Evolutionary conservation across 2,888 invertebrate species (phyloP), one percentile per base, ranked within the genome.

Genomic region (Graphium colonna): DNA sequence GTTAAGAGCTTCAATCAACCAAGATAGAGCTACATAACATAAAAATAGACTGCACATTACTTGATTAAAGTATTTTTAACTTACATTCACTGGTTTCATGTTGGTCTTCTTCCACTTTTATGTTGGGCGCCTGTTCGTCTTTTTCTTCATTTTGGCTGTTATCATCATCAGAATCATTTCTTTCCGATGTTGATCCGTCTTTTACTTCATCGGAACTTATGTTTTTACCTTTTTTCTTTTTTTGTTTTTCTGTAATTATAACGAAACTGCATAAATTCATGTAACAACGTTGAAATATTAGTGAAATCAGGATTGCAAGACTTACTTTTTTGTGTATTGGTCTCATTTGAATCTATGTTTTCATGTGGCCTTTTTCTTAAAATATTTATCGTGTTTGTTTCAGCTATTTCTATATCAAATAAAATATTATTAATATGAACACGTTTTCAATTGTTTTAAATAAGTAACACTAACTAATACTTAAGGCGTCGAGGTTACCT

Each of bases 31-130:
- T n/a, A n/a, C n/a, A n/a, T n/a, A n/a, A n/a, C n/a, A n/a, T n/a
- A n/a, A n/a, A n/a, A n/a, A n/a, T n/a, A n/a, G n/a, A n/a, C n/a
- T n/a, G n/a, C n/a, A n/a, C n/a, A n/a, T n/a, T n/a, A n/a, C n/a
- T n/a, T n/a, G n/a, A n/a, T n/a, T n/a, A n/a, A n/a, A n/a, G n/a
- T n/a, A n/a, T n/a, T n/a, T n/a, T n/a, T 21, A 36, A 36, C 82
- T 71, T 69, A 86, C 86, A 79, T 64, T 79, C 75, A 55, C 67
- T 78, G 38, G 74, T 76, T 41, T 76, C 69, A 40, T 70, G 68
- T 15, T 60, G 51, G 51, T 68, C 67, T 33, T 56, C 68, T 56
- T 68, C 71, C 68, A 52, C 57, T 42, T 36, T 36, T n/a, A 36
- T n/a, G n/a, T 3, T 36, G 2, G 36, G n/a, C n/a, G 1, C 21